A percentile compares a stretch with the other conserved stretches of the same genome.
Evolutionary conservation across 1,140 invertebrate species (phyloP).

Genomic region (Hycleus cichorii): DNA sequence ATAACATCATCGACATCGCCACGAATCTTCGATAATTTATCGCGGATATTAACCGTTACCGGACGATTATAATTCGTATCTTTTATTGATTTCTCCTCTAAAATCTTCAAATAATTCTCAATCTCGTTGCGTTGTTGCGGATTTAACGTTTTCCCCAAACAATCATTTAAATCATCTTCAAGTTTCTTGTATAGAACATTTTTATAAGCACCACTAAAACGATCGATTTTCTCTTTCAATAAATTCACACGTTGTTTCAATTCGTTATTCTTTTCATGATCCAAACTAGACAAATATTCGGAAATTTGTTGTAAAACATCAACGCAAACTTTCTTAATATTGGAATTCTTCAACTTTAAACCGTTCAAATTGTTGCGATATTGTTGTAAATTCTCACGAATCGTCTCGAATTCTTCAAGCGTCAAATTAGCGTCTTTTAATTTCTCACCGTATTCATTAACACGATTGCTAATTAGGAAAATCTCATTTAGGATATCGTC

Average conservation of each 20-base stretch:
- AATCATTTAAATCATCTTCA: constrained; percentile 23
- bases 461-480: constrained; percentile 1
- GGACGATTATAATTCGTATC: constrained; percentile 17
- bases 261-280: background rate
- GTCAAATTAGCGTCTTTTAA: background rate
- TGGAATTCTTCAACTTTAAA: background rate
- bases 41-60: background rate
- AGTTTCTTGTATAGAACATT: constrained; percentile 25
- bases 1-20: constrained; percentile 8
- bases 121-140: constrained; percentile 13
- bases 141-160: constrained; percentile 11
- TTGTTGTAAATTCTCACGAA: background rate
- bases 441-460: constrained; percentile 3
- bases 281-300: background rate
- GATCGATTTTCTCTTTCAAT: constrained; percentile 22
- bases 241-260: background rate
- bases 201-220: constrained; percentile 25
- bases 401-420: too few species aligned
- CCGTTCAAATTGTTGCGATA: background rate
- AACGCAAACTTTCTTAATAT: background rate
- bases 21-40: constrained; percentile 14
- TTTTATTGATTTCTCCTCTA: constrained; percentile 21
- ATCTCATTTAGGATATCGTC: constrained; percentile 6
- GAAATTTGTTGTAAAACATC: constrained; percentile 1
- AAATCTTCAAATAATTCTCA: constrained; percentile 22